A percentile compares a stretch with the other conserved stretches of the same genome.
phyloP scores from a whole-genome alignment of 2,113 vertebrate genomes.

The Amia ocellicauda region DNA sequence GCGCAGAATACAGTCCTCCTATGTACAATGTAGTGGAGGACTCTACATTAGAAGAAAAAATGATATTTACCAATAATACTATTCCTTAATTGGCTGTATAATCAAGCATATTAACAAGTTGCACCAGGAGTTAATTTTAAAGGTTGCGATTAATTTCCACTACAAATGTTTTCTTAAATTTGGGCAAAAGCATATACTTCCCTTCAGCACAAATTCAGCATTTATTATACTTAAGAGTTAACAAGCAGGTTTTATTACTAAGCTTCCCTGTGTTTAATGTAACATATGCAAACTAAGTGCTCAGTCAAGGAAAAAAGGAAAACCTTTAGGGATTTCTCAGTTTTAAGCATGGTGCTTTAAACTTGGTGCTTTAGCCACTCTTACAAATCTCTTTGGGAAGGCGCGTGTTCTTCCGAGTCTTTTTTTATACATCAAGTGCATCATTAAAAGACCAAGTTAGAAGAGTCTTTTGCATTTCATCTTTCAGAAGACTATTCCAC shows the following conservation, averaged over 20 bases:
- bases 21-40: too few species aligned
- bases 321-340: slow-evolving; percentile 21
- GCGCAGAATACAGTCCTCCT: too few species aligned
- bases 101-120: too few species aligned
- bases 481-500: slow-evolving; percentile 67
- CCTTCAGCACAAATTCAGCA: neutral
- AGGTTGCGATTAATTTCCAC: neutral
- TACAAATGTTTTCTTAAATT: neutral
- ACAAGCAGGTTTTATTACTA: neutral
- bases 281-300: slow-evolving; percentile 24
- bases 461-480: slow-evolving; percentile 76
- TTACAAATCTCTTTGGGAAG: slow-evolving; percentile 49
- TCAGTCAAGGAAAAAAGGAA: slow-evolving; percentile 22
- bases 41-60: too few species aligned
- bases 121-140: too few species aligned
- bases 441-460: slow-evolving; percentile 79
- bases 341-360: slow-evolving; percentile 36
- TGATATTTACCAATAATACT: too few species aligned
- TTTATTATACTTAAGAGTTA: neutral
- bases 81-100: too few species aligned
- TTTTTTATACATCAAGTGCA: slow-evolving; percentile 62
- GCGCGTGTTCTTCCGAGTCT: slow-evolving; percentile 38
- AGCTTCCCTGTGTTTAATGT: slow-evolving; percentile 17
- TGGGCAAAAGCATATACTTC: neutral
- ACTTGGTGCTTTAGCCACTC: slow-evolving; percentile 42